These are phyloP conservation scores for Sphenodon punctatus DNA, from an alignment of 2,797 vertebrate genomes.

Conservation along the genomic window DNA sequence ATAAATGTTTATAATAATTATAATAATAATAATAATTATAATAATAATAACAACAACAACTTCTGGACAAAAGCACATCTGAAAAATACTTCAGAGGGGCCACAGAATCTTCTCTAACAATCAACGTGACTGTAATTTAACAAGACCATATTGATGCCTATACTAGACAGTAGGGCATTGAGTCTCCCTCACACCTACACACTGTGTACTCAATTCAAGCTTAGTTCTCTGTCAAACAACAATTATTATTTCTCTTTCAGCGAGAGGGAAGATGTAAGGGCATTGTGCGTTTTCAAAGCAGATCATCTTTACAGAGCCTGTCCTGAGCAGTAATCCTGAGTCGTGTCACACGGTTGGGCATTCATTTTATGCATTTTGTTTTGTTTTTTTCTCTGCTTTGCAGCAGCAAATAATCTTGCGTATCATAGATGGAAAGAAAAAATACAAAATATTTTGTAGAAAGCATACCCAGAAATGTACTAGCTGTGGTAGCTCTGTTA, in stretches of 20 bases:
- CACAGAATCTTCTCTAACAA: not conserved
- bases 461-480: constrained; percentile 57
- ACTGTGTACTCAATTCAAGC: not conserved
- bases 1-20: too few species aligned
- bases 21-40: too few species aligned
- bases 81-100: not conserved
- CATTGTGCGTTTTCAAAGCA: not conserved
- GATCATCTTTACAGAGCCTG: not conserved
- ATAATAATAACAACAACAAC: too few species aligned
- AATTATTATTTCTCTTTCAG: not conserved
- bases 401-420: constrained; percentile 25
- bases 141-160: constrained; percentile 3
- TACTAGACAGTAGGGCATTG: not conserved
- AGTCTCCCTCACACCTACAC: not conserved
- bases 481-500: constrained; percentile 43
- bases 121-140: not conserved
- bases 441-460: constrained; percentile 56
- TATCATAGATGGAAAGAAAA: constrained; percentile 46
- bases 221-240: not conserved
- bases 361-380: too few species aligned
- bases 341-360: constrained; percentile 6
- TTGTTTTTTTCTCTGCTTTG: constrained; percentile 7
- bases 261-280: not conserved
- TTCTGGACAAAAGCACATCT: not conserved
- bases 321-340: not conserved